phyloP scores from a whole-genome alignment of 2,888 invertebrate species.

The Nemoura dubitans region DNA sequence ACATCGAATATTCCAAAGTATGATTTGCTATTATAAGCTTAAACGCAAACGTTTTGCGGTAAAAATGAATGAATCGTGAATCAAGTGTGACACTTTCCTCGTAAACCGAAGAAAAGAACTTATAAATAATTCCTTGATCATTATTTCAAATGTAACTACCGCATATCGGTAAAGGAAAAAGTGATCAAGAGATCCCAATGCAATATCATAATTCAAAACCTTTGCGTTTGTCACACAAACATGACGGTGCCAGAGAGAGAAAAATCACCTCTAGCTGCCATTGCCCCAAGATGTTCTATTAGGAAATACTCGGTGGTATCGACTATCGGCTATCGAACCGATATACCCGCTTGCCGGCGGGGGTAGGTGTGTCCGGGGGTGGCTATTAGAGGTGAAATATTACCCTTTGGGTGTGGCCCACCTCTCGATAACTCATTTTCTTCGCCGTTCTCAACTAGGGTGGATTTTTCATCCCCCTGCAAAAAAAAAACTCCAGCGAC shows the following conservation, averaged over 20 bases:
- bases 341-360: slow-evolving; percentile 40
- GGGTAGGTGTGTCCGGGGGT: slow-evolving; percentile 37
- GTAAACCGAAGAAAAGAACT: not conserved
- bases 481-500: not conserved
- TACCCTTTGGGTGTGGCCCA: slow-evolving; percentile 47
- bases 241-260: not conserved
- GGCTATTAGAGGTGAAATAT: slow-evolving; percentile 50
- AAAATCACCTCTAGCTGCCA: not conserved
- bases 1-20: not conserved
- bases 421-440: slow-evolving; percentile 48
- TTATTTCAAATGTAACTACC: not conserved
- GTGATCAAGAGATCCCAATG: not conserved
- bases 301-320: slow-evolving; percentile 43
- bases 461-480: slow-evolving; percentile 41
- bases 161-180: not conserved
- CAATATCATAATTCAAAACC: not conserved
- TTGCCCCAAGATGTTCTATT: slow-evolving; percentile 42
- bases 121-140: not conserved
- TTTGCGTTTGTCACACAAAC: slow-evolving; percentile 23
- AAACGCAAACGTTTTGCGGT: not conserved
- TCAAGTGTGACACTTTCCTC: not conserved
- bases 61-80: too few relatives aligned
- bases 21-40: not conserved
- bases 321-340: slow-evolving; percentile 46
- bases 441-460: slow-evolving; percentile 43